These are phyloP conservation scores for Acanthurus leucopareius DNA, from an alignment of 2,797 vertebrate species.

Conservation along the genomic window DNA sequence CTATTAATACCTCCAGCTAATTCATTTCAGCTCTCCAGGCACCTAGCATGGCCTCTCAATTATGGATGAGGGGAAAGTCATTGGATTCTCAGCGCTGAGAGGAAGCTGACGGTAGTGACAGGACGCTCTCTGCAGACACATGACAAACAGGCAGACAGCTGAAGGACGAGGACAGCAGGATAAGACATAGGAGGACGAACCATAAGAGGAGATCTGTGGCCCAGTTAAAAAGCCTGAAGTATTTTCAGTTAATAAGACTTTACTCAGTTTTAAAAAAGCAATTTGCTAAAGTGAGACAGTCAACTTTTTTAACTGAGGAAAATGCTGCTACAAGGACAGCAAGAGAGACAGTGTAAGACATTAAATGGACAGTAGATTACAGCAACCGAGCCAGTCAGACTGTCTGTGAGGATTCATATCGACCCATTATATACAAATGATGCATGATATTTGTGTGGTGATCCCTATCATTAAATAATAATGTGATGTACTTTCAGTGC, in stretches of 20 bases:
- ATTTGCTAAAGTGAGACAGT: too few relatives aligned
- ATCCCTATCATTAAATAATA: background rate
- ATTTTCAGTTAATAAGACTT: constrained; percentile 1
- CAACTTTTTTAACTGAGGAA: constrained; percentile 7
- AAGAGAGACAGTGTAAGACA: background rate
- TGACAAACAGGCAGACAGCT: constrained; percentile 67
- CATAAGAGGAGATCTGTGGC: constrained; percentile 11
- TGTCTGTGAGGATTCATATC: background rate
- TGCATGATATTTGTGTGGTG: background rate
- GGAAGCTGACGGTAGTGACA: constrained; percentile 73
- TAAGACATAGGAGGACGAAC: background rate
- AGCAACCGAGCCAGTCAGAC: background rate
- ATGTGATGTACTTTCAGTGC: background rate
- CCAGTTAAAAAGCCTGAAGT: constrained; percentile 18
- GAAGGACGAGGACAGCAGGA: constrained; percentile 57
- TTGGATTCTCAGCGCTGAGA: constrained; percentile 78
- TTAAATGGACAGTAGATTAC: background rate
- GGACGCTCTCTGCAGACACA: constrained; percentile 67
- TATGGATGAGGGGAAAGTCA: constrained; percentile 87
- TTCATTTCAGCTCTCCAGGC: constrained; percentile 85
- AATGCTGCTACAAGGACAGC: background rate
- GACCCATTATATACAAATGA: background rate
- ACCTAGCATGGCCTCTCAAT: constrained; percentile 84
- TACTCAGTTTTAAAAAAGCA: background rate
- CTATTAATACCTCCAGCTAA: constrained; percentile 86